These are phyloP conservation scores for Notothenia coriiceps DNA, from an alignment of 2,113 vertebrate species.

Conservation along the genomic window DNA sequence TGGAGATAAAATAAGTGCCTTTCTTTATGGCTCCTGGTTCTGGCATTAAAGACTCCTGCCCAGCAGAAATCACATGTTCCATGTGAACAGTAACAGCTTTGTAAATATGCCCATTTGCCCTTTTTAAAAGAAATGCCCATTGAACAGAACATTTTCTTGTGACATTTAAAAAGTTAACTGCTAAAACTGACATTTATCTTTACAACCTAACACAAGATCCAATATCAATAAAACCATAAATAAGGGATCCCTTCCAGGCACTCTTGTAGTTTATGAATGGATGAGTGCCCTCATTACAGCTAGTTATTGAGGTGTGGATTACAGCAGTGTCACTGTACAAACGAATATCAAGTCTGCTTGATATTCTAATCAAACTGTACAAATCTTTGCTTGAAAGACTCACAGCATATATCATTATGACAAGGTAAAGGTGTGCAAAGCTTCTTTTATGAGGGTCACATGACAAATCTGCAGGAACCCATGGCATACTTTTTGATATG, in stretches of 20 bases:
- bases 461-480: too few species aligned
- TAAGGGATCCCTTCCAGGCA: neutral
- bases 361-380: neutral
- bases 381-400: constrained; percentile 1
- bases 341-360: neutral
- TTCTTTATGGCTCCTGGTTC: neutral
- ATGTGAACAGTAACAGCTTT: constrained; percentile 18
- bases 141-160: neutral
- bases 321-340: neutral
- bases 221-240: constrained; percentile 1
- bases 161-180: constrained; percentile 55
- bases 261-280: neutral
- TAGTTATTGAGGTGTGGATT: neutral
- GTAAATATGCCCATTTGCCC: constrained; percentile 2
- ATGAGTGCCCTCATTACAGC: neutral
- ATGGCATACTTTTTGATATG: neutral
- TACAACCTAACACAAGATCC: neutral
- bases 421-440: too few species aligned
- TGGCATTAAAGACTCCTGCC: neutral
- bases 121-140: constrained; percentile 28
- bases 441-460: neutral
- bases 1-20: neutral
- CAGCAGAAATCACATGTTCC: constrained; percentile 1
- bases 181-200: constrained; percentile 65
- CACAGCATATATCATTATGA: neutral